These are phyloP conservation scores for Eulacestoma nigropectus DNA, from an alignment of 2,113 vertebrate species.

Conservation along the genomic window DNA sequence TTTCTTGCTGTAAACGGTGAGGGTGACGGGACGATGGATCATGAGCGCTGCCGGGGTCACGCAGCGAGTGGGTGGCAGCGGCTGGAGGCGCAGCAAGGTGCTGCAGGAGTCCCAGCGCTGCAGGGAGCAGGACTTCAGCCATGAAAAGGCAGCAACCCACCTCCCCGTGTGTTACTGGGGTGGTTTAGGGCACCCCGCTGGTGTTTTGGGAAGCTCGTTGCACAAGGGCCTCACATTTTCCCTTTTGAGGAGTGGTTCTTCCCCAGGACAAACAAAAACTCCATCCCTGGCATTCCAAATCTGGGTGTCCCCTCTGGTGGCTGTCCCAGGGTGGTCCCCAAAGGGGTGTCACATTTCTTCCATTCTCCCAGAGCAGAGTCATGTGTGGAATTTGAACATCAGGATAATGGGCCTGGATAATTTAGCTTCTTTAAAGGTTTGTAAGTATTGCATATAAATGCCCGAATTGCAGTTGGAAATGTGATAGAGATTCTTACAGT, in stretches of 20 bases:
- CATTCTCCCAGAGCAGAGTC: not conserved
- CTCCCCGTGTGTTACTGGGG: fast-evolving
- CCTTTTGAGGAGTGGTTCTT: not conserved
- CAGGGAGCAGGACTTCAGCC: not conserved
- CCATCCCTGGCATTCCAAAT: fast-evolving
- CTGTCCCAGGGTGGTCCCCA: not conserved
- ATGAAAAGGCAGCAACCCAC: fast-evolving
- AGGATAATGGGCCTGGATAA: not conserved
- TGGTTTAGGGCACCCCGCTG: fast-evolving
- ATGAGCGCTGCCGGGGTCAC: constrained; percentile 42
- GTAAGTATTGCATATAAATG: not conserved
- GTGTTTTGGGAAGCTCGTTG: fast-evolving
- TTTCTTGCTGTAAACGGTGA: constrained; percentile 74
- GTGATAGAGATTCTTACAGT: not conserved
- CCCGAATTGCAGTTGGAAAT: not conserved
- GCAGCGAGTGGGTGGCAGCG: constrained; percentile 30
- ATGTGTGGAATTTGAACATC: not conserved
- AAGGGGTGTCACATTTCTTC: not conserved
- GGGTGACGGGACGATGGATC: constrained; percentile 72
- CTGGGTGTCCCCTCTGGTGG: not conserved
- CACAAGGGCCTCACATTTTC: fast-evolving
- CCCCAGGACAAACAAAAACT: fast-evolving
- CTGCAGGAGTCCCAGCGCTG: not conserved
- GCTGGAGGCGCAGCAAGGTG: not conserved
- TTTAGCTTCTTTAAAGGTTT: not conserved